Percentiles rank a stretch among this genome's conserved stretches.
Conservation (phyloP, 2,113 vertebrate genomes). For the Heliornis fulica region DNA sequence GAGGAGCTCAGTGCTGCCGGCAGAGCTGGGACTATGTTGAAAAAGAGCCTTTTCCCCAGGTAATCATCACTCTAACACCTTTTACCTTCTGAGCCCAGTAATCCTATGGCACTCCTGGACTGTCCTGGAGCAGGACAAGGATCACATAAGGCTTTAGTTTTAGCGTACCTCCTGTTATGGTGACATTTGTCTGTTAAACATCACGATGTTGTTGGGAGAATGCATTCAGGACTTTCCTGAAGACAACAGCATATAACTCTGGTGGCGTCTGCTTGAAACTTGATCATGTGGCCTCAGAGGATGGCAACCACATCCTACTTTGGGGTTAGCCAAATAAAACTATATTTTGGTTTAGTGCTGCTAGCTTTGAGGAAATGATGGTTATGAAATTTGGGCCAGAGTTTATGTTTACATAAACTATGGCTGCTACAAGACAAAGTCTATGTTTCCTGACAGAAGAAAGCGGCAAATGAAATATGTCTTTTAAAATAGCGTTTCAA, state of each 20-base stretch:
- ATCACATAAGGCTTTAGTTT: background rate
- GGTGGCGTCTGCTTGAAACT: slow-evolving; percentile 71
- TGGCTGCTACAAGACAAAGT: slow-evolving; percentile 52
- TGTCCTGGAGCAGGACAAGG: background rate
- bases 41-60: background rate
- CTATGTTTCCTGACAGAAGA: slow-evolving; percentile 63
- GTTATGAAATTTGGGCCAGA: slow-evolving; percentile 74
- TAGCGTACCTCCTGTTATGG: slow-evolving; percentile 58
- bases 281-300: slow-evolving; percentile 77
- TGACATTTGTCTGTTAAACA: slow-evolving; percentile 67
- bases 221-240: slow-evolving; percentile 27
- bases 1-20: background rate
- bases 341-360: slow-evolving; percentile 74
- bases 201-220: background rate
- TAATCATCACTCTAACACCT: background rate
- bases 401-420: slow-evolving; percentile 81
- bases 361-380: slow-evolving; percentile 79
- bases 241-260: slow-evolving; percentile 54
- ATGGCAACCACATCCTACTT: slow-evolving; percentile 81
- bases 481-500: background rate
- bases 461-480: background rate
- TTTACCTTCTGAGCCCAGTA: background rate
- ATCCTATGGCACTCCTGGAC: fast-evolving
- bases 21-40: background rate
- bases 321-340: slow-evolving; percentile 83